These are phyloP conservation scores for Pimephales promelas DNA, from an alignment of 2,113 vertebrate species.

Conservation along the genomic window DNA sequence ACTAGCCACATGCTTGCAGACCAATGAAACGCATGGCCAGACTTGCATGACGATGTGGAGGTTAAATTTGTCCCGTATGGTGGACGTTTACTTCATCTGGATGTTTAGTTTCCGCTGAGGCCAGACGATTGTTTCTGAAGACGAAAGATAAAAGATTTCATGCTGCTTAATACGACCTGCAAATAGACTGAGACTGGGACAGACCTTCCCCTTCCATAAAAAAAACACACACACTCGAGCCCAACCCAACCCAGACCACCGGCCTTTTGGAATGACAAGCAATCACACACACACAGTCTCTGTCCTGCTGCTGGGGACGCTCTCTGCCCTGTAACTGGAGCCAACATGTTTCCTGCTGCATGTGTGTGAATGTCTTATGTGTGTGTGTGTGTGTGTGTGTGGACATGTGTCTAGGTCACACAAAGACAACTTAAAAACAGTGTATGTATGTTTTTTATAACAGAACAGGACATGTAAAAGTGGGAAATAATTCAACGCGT, in stretches of 20 bases:
- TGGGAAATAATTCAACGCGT: neutral
- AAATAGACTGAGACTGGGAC: conserved; percentile 39
- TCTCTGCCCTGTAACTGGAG: conserved; percentile 43
- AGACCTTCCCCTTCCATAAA: conserved; percentile 24
- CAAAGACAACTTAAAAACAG: neutral
- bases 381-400: conserved; percentile 2
- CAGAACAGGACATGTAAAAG: neutral
- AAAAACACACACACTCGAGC: neutral
- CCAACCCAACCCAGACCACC: conserved; percentile 35
- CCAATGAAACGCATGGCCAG: neutral
- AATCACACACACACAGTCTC: conserved; percentile 12
- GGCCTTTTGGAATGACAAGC: conserved; percentile 29
- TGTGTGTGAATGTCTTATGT: conserved; percentile 9
- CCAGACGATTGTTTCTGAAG: conserved; percentile 31
- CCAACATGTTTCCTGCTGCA: conserved; percentile 29
- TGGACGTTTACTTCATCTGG: conserved; percentile 4
- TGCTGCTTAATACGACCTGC: conserved; percentile 12
- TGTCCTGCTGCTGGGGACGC: conserved; percentile 3
- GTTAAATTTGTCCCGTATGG: conserved; percentile 25
- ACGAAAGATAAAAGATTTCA: conserved; percentile 11
- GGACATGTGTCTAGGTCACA: neutral
- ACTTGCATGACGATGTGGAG: neutral
- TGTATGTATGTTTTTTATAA: neutral
- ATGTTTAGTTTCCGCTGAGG: neutral
- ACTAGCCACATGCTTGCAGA: conserved; percentile 45